phyloP scores from a whole-genome alignment of 2,888 invertebrate genomes.

The Branchipolynoe longqiensis region DNA sequence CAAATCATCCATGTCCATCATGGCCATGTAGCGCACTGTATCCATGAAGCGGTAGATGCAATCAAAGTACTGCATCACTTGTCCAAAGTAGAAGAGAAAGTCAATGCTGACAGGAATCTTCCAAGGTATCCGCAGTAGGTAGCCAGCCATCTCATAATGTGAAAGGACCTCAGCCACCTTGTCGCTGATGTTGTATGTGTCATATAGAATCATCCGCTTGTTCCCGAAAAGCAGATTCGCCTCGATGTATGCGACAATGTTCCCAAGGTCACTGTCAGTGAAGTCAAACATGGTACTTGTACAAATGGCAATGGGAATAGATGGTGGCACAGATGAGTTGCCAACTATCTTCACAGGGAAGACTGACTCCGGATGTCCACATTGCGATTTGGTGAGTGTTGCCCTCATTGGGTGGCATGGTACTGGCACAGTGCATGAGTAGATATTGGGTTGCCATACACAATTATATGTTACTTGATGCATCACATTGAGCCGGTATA shows the following conservation, averaged over 20 bases:
- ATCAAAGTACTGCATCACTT: slow-evolving; percentile 14
- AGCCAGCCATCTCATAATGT: neutral
- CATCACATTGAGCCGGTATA: neutral
- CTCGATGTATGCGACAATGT: neutral
- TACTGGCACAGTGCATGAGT: neutral
- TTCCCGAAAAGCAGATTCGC: neutral
- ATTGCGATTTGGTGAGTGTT: neutral
- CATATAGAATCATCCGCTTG: neutral
- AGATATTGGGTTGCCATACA: neutral
- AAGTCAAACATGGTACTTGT: slow-evolving; percentile 16
- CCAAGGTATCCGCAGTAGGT: neutral
- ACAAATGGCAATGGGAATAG: neutral
- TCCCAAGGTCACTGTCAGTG: neutral
- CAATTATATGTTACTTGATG: neutral
- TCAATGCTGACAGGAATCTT: neutral
- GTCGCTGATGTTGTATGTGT: neutral
- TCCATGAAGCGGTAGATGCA: slow-evolving; percentile 21
- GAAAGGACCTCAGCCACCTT: neutral
- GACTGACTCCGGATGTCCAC: neutral
- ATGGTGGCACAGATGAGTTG: neutral
- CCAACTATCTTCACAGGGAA: neutral
- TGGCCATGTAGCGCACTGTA: neutral
- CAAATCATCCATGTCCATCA: slow-evolving; percentile 15
- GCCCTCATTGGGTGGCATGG: neutral
- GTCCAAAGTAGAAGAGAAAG: slow-evolving; percentile 22